Base-by-base conservation (phyloP, 2,888 invertebrate genomes). In the Drosophila prostipennis region DNA sequence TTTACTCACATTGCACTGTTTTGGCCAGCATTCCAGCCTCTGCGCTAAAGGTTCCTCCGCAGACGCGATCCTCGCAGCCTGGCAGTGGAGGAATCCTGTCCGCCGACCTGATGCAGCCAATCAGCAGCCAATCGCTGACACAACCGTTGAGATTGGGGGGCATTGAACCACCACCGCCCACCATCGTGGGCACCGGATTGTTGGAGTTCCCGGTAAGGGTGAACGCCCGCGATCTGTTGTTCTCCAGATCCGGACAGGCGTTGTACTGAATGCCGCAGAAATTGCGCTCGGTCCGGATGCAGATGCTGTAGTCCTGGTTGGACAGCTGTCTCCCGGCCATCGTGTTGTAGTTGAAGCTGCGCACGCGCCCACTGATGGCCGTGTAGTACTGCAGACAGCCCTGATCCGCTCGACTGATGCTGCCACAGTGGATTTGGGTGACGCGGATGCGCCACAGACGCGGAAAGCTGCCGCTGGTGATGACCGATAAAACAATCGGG, bases 241-340 rank as follows among this genome's bases (percentile, higher is more conserved):
- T 95, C 34, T 94, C 96, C 72, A 94, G 92, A 87, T 96, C 95
- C 2, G 94, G 91, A 80, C 97, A 97, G 5, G 95, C 94, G 14
- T 95, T 95, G 89, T 97, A 97, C 83, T 96, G 96, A 48, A 97
- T 95, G 0, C 96, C 96, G 80, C 97, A 98, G 89, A 97, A 97
- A 90, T 97, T 97, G 70, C 95, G 93, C 90, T 97, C 97, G 89
- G 95, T 95, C 34, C 97, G 92, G 42, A 97, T 94, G 90, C 97
- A 98, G 73, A 97, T 95, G 74, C 96, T 96, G 90, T 98, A 98
- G 91, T 97, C 97, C 90, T 97, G 97, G 91, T 97, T 97, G 60
- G 97, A 96, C 16, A 97, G 93, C 87, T 97, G 96, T 2, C 95
- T 92, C 0, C 97, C 97, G 0, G 93, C 93, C 0, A 93, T 93